Evolutionary conservation across 2,888 invertebrate species (phyloP).

Genomic region (Leistus spinibarbis): DNA sequence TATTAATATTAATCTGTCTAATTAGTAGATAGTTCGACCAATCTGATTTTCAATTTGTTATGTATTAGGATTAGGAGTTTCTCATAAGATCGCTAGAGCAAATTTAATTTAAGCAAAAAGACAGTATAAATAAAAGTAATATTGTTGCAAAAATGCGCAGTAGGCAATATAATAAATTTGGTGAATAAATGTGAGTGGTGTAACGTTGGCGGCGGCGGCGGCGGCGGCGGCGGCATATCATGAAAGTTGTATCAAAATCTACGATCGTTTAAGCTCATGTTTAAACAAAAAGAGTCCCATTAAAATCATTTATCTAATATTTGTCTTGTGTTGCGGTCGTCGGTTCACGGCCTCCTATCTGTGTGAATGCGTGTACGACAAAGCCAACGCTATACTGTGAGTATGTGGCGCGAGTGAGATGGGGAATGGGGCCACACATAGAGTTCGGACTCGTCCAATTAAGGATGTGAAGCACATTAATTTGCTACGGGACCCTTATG

Average conservation of each 20-base stretch:
- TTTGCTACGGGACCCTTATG: slow-evolving; percentile 24
- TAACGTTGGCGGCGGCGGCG: no score
- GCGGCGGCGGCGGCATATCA: background rate
- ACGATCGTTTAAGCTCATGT: slow-evolving; percentile 31
- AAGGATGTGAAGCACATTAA: slow-evolving; percentile 40
- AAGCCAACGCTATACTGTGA: background rate
- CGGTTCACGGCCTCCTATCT: background rate
- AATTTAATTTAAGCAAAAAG: no score
- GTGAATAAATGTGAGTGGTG: no score
- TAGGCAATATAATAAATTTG: no score
- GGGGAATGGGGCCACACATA: slow-evolving; percentile 32
- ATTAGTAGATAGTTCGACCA: no score
- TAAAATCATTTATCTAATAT: slow-evolving; percentile 38
- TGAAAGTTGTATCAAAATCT: slow-evolving; percentile 4
- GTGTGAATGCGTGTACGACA: background rate
- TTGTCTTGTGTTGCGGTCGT: slow-evolving; percentile 32
- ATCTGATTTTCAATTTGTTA: no score
- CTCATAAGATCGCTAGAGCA: no score
- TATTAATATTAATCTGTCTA: no score
- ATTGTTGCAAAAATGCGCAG: no score
- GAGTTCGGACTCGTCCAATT: slow-evolving; percentile 34
- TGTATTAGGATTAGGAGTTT: no score
- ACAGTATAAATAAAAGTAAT: no score
- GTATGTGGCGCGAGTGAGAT: background rate
- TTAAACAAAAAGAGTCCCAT: slow-evolving; percentile 34